Evolutionary conservation across 2,888 invertebrate genomes (phyloP), one percentile per base, ranked within the genome.

Genomic region (Lissonota sp.): DNA sequence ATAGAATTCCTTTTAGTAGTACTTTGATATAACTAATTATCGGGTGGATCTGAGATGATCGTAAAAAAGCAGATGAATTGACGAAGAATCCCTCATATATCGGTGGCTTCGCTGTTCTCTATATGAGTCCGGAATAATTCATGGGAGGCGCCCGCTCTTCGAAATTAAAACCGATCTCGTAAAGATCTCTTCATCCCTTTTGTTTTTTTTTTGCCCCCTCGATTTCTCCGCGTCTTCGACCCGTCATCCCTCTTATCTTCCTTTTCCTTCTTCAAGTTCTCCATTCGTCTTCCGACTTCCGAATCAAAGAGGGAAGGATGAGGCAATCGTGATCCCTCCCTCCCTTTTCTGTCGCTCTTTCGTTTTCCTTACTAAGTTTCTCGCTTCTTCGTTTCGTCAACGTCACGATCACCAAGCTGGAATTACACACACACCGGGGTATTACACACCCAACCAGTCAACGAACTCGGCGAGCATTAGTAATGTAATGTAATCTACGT

Each of bases 401-500:
- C 82, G 76, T 83, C 83, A 83, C 82, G 84, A 87, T 87, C 85
- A 78, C 78, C 83, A 71, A 72, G 78, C 82, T 81, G 86, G 87
- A 87, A 87, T 88, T 87, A 88, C 87, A 83, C 79, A 73, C 67
- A 55, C 73, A 73, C 74, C 74, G 44, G 74, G 64, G 70, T 70
- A 83, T 79, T 82, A 82, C 73, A 74, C 74, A 63, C 76, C 69
- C 51, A 69, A 74, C 82, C 88, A 90, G 90, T 89, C 90, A 89
- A 88, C 86, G 90, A 89, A 90, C 90, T 83, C 88, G 72, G 67
- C 82, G 84, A 86, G 88, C 88, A 90, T 91, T 91, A 91, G 91
- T 91, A 90, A 89, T 88, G 84, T 90, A 90, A 91, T 88, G 90
- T 88, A 91, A 90, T 88, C 87, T 88, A 73, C 84, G 67, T 80